phyloP scores from a whole-genome alignment of 1,140 invertebrate genomes.

The Anastrepha obliqua region DNA sequence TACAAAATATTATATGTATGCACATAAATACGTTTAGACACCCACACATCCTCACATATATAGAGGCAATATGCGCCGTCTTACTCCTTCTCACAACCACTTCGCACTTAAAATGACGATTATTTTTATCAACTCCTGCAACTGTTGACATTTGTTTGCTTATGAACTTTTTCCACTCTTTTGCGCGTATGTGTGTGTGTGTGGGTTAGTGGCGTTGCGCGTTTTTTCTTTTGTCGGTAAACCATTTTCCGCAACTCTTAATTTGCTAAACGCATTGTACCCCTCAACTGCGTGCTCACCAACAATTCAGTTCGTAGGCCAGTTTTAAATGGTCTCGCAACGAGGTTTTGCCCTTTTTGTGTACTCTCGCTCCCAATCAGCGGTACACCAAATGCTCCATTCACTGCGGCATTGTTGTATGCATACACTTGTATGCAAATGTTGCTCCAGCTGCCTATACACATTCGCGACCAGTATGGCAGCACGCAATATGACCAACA shows the following conservation, averaged over 20 bases:
- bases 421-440: no score
- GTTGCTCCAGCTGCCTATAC: slow-evolving; percentile 35
- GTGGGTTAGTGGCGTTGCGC: neutral
- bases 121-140: neutral
- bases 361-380: neutral
- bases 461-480: slow-evolving; percentile 32
- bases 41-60: no score
- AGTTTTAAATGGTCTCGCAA: neutral
- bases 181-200: neutral
- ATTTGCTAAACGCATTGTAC: slow-evolving; percentile 57
- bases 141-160: slow-evolving; percentile 43
- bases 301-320: neutral
- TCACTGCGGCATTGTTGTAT: neutral
- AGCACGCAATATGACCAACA: slow-evolving; percentile 60
- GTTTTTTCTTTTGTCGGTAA: slow-evolving; percentile 57
- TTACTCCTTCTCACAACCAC: neutral
- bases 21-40: no score
- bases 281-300: neutral
- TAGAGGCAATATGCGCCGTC: neutral
- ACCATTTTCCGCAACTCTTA: slow-evolving; percentile 61
- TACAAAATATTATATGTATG: no score
- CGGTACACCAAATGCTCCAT: neutral
- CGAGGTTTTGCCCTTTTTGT: neutral
- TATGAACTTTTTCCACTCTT: neutral
- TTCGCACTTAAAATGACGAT: neutral